Conservation (phyloP, 2,888 invertebrate species). For the Ectemnius continuus region DNA sequence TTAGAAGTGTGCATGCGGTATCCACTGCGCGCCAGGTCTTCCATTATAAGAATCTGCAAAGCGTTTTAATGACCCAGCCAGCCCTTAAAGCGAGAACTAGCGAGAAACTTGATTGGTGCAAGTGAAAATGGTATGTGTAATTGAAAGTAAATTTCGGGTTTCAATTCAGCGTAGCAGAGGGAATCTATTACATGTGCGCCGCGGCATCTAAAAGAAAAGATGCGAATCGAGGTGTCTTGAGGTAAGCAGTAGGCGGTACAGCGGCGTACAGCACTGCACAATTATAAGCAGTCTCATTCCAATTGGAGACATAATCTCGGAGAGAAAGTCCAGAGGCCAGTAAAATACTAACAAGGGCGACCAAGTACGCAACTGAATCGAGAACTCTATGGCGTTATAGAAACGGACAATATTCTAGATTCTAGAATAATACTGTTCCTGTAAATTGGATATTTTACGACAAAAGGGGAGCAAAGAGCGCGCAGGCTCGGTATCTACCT, state of each 20-base stretch:
- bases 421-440: no score
- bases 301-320: no score
- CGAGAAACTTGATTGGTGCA: no score
- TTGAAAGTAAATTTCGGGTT: no score
- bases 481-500: neutral
- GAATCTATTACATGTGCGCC: no score
- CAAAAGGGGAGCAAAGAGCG: neutral
- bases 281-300: neutral
- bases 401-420: no score
- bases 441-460: neutral
- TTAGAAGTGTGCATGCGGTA: slow-evolving; percentile 45
- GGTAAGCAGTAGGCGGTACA: neutral
- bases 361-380: slow-evolving; percentile 6
- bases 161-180: no score
- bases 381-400: neutral
- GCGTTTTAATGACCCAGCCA: neutral
- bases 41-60: slow-evolving; percentile 51
- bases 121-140: no score
- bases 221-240: no score
- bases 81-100: neutral
- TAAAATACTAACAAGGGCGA: slow-evolving; percentile 39
- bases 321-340: no score
- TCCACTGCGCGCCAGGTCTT: slow-evolving; percentile 49
- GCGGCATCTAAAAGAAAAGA: no score
- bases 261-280: neutral